Evolutionary conservation across 2,797 vertebrate genomes (phyloP).

Genomic region (Enteromius paludinosus): DNA sequence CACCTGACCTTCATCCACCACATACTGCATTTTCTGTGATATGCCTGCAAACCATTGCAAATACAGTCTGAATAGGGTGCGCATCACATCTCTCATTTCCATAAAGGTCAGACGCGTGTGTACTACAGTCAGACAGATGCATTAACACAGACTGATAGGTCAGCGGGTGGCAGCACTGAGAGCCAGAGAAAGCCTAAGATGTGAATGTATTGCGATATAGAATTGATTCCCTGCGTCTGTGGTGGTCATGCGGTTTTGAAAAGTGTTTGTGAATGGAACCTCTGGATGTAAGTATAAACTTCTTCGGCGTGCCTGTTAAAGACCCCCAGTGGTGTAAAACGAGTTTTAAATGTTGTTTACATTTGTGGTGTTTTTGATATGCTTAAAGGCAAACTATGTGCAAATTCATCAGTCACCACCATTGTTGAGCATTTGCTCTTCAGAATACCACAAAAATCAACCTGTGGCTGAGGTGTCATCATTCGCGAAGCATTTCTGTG

Average conservation of each 20-base stretch:
- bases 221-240: background rate
- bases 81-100: constrained; percentile 16
- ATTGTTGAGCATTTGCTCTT: background rate
- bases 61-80: constrained; percentile 8
- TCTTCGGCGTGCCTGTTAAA: background rate
- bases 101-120: constrained; percentile 1
- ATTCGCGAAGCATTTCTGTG: background rate
- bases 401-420: background rate
- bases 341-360: background rate
- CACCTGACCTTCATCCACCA: constrained; percentile 1
- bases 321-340: background rate
- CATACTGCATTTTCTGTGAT: background rate
- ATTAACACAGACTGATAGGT: background rate
- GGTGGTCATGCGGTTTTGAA: background rate
- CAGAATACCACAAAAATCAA: background rate
- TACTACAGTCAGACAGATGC: background rate
- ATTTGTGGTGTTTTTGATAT: background rate
- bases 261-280: background rate
- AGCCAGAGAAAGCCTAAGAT: background rate
- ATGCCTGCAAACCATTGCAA: background rate
- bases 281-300: background rate
- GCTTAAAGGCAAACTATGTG: background rate
- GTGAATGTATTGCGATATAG: background rate
- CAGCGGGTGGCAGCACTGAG: background rate
- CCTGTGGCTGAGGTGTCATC: background rate